phyloP scores from a whole-genome alignment of 2,888 invertebrate species.

The Pheosia tremula region DNA sequence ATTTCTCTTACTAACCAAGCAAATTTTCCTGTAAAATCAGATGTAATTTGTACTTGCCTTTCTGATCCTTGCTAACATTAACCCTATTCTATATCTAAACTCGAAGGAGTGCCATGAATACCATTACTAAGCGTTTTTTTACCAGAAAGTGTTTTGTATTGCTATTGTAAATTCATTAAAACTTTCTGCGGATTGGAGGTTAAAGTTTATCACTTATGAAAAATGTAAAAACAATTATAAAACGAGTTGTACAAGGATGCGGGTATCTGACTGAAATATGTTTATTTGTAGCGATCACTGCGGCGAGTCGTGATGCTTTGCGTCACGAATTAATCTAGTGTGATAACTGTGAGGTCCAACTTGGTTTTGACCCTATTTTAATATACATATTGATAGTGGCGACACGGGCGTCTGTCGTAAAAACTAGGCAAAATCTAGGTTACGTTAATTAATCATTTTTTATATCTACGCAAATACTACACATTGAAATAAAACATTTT shows the following conservation, averaged over 20 bases:
- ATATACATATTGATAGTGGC: conserved; percentile 22
- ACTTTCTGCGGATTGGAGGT: no score
- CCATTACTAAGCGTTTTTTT: no score
- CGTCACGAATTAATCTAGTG: conserved; percentile 48
- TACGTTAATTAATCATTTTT: no score
- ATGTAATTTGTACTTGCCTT: not conserved
- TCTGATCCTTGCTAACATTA: not conserved
- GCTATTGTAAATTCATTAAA: no score
- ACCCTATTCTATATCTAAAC: not conserved
- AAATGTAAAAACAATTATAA: not conserved
- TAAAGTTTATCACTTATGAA: not conserved
- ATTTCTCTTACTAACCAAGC: no score
- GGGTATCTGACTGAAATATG: conserved; percentile 30
- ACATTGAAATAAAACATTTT: no score
- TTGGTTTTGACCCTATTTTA: conserved; percentile 53
- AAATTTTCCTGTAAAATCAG: no score
- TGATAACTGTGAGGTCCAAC: conserved; percentile 49
- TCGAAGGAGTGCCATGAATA: not conserved
- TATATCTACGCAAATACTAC: no score
- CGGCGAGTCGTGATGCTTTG: conserved; percentile 50
- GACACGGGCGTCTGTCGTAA: not conserved
- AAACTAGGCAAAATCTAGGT: conserved; percentile 7
- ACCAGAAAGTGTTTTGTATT: no score
- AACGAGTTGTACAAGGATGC: conserved; percentile 13
- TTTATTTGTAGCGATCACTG: conserved; percentile 44